Conservation (phyloP, 2,113 vertebrate species). For the Indicator maculatus region DNA sequence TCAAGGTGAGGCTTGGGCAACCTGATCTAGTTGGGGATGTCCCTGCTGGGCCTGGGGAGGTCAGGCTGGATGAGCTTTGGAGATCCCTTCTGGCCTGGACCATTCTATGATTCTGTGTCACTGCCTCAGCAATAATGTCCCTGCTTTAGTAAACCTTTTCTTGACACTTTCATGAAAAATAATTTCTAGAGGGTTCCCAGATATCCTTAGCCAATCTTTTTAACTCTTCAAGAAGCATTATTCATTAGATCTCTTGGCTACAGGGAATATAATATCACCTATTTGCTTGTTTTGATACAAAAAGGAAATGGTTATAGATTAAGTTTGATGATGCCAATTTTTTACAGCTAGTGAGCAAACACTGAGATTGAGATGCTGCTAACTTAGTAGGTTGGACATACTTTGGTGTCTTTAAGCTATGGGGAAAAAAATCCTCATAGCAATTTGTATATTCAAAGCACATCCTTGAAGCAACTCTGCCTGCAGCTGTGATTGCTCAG, state of each 20-base stretch:
- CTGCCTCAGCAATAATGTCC: conserved; percentile 19
- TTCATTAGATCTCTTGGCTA: neutral
- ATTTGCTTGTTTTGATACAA: neutral
- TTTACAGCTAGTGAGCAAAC: neutral
- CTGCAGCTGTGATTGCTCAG: conserved; percentile 39
- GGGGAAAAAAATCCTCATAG: neutral
- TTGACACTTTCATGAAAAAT: neutral
- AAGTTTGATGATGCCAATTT: neutral
- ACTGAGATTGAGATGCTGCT: neutral
- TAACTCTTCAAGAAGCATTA: neutral
- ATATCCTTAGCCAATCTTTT: neutral
- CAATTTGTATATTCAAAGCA: conserved; percentile 31
- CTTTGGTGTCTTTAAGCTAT: neutral
- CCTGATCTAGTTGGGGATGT: no score
- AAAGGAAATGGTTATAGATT: neutral
- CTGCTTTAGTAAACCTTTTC: neutral
- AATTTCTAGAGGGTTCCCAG: neutral
- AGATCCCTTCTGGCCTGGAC: no score
- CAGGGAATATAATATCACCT: neutral
- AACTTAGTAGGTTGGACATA: neutral
- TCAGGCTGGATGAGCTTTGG: no score
- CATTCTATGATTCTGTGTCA: neutral
- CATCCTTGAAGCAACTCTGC: neutral
- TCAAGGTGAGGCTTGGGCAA: no score
- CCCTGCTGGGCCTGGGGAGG: no score